Evolutionary conservation across 2,888 invertebrate genomes (phyloP).

Genomic region (Drosophila bunnanda): DNA sequence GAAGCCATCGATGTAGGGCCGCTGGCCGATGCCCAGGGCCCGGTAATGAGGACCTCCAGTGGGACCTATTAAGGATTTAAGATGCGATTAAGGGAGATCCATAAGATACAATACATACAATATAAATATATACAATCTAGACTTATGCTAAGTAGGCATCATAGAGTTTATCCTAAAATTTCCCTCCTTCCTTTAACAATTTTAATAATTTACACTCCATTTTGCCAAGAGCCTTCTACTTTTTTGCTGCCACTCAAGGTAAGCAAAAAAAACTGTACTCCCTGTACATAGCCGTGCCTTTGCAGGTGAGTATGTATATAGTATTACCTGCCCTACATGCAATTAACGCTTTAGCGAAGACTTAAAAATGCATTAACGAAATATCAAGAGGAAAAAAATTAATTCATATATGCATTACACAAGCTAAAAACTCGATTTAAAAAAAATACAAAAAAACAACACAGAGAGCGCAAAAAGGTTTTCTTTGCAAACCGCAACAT

Average conservation of each 20-base stretch:
- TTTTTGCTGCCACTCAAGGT: conserved; percentile 30
- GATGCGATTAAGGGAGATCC: not conserved
- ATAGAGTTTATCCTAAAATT: too few relatives aligned
- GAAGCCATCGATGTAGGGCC: conserved; percentile 89
- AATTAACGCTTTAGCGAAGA: conserved; percentile 61
- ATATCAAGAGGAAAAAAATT: conserved; percentile 52
- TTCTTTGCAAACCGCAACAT: conserved; percentile 75
- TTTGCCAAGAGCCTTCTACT: not conserved
- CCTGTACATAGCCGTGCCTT: not conserved
- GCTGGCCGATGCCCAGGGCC: conserved; percentile 90
- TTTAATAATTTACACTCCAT: conserved; percentile 30
- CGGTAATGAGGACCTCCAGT: conserved; percentile 89
- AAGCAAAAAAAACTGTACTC: conserved; percentile 23
- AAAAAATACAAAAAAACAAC: conserved; percentile 3
- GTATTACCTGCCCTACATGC: conserved; percentile 18
- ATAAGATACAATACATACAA: too few relatives aligned
- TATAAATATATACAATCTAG: too few relatives aligned
- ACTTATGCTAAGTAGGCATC: too few relatives aligned
- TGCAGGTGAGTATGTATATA: conserved; percentile 23
- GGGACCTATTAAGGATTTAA: conserved; percentile 84
- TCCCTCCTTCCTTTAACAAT: not conserved
- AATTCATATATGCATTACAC: conserved; percentile 65
- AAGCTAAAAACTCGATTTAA: conserved; percentile 50
- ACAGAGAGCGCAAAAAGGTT: conserved; percentile 50
- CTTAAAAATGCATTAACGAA: conserved; percentile 71